phyloP scores from a whole-genome alignment of 2,113 vertebrate genomes.

The Rhinolophus ferrumequinum region DNA sequence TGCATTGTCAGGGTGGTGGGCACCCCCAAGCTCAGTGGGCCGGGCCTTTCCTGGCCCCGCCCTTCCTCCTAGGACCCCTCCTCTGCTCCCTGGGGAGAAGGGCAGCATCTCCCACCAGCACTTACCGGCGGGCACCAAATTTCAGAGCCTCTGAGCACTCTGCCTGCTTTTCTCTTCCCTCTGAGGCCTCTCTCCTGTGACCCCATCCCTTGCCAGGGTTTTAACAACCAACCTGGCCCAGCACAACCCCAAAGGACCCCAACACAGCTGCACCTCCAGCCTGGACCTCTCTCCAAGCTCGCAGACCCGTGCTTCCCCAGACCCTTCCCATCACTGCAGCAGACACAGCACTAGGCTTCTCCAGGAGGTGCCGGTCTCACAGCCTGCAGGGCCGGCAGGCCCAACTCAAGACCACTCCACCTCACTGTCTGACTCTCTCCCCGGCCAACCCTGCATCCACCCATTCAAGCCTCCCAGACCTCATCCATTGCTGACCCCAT shows the following conservation, averaged over 20 bases:
- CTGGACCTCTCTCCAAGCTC: not conserved
- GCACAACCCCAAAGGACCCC: not conserved
- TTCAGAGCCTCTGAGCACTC: not conserved
- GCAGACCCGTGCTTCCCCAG: not conserved
- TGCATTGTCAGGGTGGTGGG: not conserved
- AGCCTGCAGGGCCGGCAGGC: not conserved
- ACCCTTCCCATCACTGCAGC: not conserved
- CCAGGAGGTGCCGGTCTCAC: not conserved
- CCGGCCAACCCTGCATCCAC: rapidly evolving
- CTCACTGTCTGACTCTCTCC: not conserved
- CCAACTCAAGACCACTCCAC: not conserved
- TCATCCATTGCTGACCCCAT: not conserved
- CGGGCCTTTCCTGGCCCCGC: rapidly evolving
- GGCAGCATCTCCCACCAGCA: not conserved
- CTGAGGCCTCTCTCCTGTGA: not conserved
- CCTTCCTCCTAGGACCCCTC: too few relatives aligned
- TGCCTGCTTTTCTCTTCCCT: not conserved
- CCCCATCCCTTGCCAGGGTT: not conserved
- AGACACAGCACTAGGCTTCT: not conserved
- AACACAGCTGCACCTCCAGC: not conserved
- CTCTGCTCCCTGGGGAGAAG: not conserved
- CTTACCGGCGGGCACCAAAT: not conserved
- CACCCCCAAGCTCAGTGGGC: not conserved
- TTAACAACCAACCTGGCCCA: not conserved
- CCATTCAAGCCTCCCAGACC: not conserved